Conservation (phyloP, 2,888 invertebrate species). For the Stomorhina lunata region DNA sequence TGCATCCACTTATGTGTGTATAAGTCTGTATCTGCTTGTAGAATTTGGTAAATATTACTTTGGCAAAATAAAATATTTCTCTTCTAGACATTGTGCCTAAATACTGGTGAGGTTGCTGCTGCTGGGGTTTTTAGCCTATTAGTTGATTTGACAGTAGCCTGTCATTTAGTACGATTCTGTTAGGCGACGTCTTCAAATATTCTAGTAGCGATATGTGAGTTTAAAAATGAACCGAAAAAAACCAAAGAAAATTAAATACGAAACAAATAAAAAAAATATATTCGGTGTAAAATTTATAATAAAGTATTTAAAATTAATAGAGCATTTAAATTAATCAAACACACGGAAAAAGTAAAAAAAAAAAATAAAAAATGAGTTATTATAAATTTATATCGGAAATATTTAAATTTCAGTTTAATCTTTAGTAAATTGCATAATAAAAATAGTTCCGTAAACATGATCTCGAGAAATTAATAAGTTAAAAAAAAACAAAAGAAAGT, state of each 20-base stretch:
- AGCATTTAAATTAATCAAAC: conserved; percentile 34
- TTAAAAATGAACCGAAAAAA: conserved; percentile 33
- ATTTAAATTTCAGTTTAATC: conserved; percentile 41
- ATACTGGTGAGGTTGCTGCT: conserved; percentile 45
- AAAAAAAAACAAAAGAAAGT: conserved; percentile 27
- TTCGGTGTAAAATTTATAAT: conserved; percentile 6
- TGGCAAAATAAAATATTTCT: conserved; percentile 44
- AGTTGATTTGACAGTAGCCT: conserved; percentile 58
- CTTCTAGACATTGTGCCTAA: conserved; percentile 60
- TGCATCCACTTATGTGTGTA: not conserved
- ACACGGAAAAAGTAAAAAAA: conserved; percentile 12
- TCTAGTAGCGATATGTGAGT: conserved; percentile 52
- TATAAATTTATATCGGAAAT: conserved; percentile 15
- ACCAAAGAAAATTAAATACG: conserved; percentile 42
- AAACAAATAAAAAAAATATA: conserved; percentile 7
- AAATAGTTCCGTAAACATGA: conserved; percentile 22
- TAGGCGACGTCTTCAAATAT: conserved; percentile 62
- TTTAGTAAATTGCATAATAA: conserved; percentile 58
- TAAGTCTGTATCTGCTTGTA: conserved; percentile 3
- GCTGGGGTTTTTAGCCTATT: conserved; percentile 60
- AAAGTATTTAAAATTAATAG: conserved; percentile 38
- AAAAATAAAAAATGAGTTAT: conserved; percentile 3
- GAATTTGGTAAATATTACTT: conserved; percentile 25
- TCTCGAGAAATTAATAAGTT: conserved; percentile 28
- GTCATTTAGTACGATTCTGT: conserved; percentile 61